Conservation (phyloP, 2,888 invertebrate species). For the Morpho helenor region DNA sequence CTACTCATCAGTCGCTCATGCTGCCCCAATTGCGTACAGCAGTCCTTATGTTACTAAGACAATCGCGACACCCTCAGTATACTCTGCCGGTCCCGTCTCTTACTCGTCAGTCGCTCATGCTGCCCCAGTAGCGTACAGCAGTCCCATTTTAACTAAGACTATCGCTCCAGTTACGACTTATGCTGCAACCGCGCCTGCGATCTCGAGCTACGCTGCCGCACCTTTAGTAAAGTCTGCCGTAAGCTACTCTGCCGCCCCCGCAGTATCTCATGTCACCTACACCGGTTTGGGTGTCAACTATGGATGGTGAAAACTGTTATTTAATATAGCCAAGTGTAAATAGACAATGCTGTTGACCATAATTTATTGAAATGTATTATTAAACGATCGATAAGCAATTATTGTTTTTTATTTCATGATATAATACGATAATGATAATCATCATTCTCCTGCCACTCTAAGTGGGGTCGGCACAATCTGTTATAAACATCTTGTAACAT, state of each 20-base stretch:
- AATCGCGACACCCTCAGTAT: constrained; percentile 64
- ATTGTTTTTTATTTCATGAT: too few relatives aligned
- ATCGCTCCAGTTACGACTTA: constrained; percentile 26
- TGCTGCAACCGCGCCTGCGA: constrained; percentile 33
- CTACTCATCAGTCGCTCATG: constrained; percentile 30
- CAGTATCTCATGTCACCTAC: constrained; percentile 82
- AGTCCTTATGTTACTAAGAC: constrained; percentile 56
- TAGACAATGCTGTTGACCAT: constrained; percentile 6
- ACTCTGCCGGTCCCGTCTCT: constrained; percentile 15
- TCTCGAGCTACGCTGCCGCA: constrained; percentile 36
- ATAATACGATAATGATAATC: too few relatives aligned
- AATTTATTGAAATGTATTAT: constrained; percentile 22
- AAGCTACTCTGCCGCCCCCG: constrained; percentile 30
- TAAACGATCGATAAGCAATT: constrained; percentile 20
- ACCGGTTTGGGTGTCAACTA: constrained; percentile 76
- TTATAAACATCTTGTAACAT: too few relatives aligned
- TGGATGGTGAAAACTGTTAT: constrained; percentile 50
- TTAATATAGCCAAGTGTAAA: constrained; percentile 11
- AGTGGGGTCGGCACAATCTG: too few relatives aligned
- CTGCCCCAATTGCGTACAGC: constrained; percentile 35
- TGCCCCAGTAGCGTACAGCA: constrained; percentile 35
- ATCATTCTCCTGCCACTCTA: too few relatives aligned
- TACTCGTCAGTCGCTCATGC: constrained; percentile 31
- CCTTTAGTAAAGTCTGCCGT: constrained; percentile 34
- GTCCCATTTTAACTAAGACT: constrained; percentile 23